Base-by-base conservation (phyloP, 2,888 invertebrate species). In the Carpatolechia fugitivella region DNA sequence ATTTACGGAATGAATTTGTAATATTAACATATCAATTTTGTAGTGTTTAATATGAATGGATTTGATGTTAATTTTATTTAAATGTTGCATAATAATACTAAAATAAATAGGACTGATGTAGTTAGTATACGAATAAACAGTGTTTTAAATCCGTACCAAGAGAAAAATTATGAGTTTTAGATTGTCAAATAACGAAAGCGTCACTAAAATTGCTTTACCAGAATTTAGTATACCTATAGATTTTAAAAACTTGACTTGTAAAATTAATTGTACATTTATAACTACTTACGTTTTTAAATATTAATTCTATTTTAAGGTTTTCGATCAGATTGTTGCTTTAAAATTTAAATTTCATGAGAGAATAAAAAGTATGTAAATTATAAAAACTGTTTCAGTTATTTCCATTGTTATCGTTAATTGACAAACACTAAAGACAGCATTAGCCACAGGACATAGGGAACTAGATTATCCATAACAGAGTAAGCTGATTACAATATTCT, bases 321-420 rank as follows among this genome's bases (percentile, higher is more conserved):
- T 77, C 72, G 68, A 74, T 75, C 70, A 60, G 69, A 65, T 64
- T 64, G 62, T 77, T 77, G 79, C 78, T 82, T 82, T 72, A 71
- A 78, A 66, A 77, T 82, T 82, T 72, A 71, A 78, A 66, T 64
- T 66, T 62, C 66, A 72, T 63, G 69, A 74, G 72, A 72, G 72
- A 72, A 75, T 76, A 78, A 81, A 72, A 70, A 76, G 65, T 75
- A 73, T 74, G 70, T 74, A 55, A 65, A 41, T 54, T 47, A 14
- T 47, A 44, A 4, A 44, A 29, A 56, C n/a, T 11, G 54, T 63
- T 62, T 68, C 58, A 56, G 11, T 41, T 60, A 64, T 62, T 41
- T 31, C 4, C 3, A 24, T 24, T 24, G n/a, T n/a, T n/a, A n/a
- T n/a, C n/a, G n/a, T n/a, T n/a, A n/a, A n/a, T n/a, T n/a, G n/a